phyloP scores from a whole-genome alignment of 2,888 invertebrate genomes.

The Electrophaes corylata region DNA sequence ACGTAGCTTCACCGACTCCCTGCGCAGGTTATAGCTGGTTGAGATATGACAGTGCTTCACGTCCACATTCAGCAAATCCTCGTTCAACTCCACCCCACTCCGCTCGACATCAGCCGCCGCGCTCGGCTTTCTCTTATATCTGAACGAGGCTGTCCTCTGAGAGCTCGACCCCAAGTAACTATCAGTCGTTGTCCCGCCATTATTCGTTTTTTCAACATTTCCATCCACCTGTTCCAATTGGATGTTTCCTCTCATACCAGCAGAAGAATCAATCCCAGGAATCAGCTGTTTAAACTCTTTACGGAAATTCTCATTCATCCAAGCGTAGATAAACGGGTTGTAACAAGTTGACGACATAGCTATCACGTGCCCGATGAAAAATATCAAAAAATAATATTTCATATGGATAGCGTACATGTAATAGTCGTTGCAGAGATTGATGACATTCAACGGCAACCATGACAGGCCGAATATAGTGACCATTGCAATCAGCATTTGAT shows the following conservation, averaged over 20 bases:
- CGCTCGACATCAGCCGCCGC: constrained; percentile 85
- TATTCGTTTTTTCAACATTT: constrained; percentile 88
- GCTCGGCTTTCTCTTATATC: constrained; percentile 82
- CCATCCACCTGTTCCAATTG: constrained; percentile 81
- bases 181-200: constrained; percentile 90
- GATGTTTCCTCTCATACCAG: constrained; percentile 66
- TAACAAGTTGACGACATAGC: constrained; percentile 99
- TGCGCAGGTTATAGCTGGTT: constrained; percentile 75
- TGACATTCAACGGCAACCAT: constrained; percentile 96
- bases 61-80: constrained; percentile 72
- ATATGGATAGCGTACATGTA: constrained; percentile 89
- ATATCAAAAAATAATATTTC: constrained; percentile 94
- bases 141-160: constrained; percentile 79
- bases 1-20: constrained; percentile 76
- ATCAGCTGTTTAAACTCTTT: constrained; percentile 94
- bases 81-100: constrained; percentile 78
- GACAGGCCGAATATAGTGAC: constrained; percentile 98
- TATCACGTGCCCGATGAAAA: constrained; percentile 94
- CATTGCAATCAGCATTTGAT: constrained; percentile 99
- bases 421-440: constrained; percentile 94
- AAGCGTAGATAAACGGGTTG: constrained; percentile 98
- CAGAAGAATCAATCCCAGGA: constrained; percentile 85
- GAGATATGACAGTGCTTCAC: constrained; percentile 81
- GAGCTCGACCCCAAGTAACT: constrained; percentile 85
- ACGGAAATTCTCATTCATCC: constrained; percentile 98